Evolutionary conservation across 2,888 invertebrate species (phyloP), one percentile per base, ranked within the genome.

Genomic region (Micoletzkya japonica): DNA sequence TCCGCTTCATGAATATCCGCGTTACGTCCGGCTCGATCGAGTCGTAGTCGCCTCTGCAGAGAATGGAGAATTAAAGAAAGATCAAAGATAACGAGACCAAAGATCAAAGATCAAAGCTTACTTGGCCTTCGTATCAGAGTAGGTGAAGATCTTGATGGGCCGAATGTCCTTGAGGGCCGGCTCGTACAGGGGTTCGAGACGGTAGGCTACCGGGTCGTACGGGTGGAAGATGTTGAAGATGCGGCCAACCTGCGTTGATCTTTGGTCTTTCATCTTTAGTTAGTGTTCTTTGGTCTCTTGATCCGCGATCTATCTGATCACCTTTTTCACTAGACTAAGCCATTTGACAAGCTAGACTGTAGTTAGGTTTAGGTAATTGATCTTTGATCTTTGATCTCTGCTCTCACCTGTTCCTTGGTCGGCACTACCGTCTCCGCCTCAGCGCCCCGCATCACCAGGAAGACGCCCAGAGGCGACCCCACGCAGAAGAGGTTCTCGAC

Each of bases 401-500:
- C 50, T 4, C 61, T 49, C 17, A 61, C 61, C 66, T 39, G 28
- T 30, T 61, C 44, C 49, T 39, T 44, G 7, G 58, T 37, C 17
- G 80, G 78, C n/a, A 79, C 50, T n/a, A 79, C 63, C 24, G 61
- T 68, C n/a, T 67, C 67, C 24, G 56, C 44, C 28, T 67, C 32
- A 7, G 76, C 77, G 7, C 85, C 83, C n/a, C 84, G 68, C 84
- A 84, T 84, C 24, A 82, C 79, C 7, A 85, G 70, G 67, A 85
- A 85, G 2, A 85, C 82, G 28, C 78, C 83, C 4, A 85, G 76
- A 0, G 85, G 83, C 4, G 81, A 80, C 4, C 85, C 85, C 3
- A 85, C 79, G 17, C 81, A 82, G 74, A 85, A 85, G 32, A 84
- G 73, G 61, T 80, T 78, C 54, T 82, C 81, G 4, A 82, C 82